Conservation (phyloP, 2,888 invertebrate species). For the Caenorhabditis macrosperma region DNA sequence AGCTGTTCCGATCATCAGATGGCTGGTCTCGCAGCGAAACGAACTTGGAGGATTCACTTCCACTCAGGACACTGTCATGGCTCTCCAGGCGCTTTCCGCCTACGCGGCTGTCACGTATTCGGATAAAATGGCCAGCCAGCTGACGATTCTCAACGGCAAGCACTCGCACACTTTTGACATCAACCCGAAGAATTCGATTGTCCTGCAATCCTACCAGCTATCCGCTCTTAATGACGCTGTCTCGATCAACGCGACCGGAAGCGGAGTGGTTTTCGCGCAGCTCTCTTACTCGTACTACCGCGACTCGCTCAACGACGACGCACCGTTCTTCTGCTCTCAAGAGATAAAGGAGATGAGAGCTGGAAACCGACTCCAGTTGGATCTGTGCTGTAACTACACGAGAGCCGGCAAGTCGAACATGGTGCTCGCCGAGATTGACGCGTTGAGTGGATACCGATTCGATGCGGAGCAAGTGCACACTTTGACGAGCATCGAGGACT, state of each 20-base stretch:
- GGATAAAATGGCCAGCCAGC: slow-evolving; percentile 82
- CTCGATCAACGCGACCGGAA: slow-evolving; percentile 87
- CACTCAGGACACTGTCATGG: slow-evolving; percentile 88
- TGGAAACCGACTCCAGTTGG: slow-evolving; percentile 76
- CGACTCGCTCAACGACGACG: slow-evolving; percentile 82
- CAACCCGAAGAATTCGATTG: slow-evolving; percentile 82
- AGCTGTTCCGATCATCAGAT: slow-evolving; percentile 83
- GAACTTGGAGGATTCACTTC: slow-evolving; percentile 86
- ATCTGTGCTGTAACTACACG: slow-evolving; percentile 80
- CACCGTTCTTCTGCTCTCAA: slow-evolving; percentile 78
- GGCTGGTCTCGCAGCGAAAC: slow-evolving; percentile 87
- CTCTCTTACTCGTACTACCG: slow-evolving; percentile 89
- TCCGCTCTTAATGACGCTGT: slow-evolving; percentile 81
- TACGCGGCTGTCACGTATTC: slow-evolving; percentile 84
- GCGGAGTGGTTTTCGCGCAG: slow-evolving; percentile 84
- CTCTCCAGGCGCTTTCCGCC: slow-evolving; percentile 85
- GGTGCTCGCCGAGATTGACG: slow-evolving; percentile 81
- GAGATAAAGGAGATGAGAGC: slow-evolving; percentile 76
- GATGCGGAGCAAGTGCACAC: slow-evolving; percentile 65
- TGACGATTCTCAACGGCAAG: slow-evolving; percentile 83
- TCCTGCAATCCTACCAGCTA: slow-evolving; percentile 84
- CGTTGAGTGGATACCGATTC: slow-evolving; percentile 73
- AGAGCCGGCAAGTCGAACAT: slow-evolving; percentile 80
- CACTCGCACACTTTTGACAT: slow-evolving; percentile 72
- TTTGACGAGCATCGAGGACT: slow-evolving; percentile 68